Percentiles rank a stretch among this genome's conserved stretches.
phyloP scores from a whole-genome alignment of 2,888 invertebrate species.

The Synanthedon andrenaeformis region DNA sequence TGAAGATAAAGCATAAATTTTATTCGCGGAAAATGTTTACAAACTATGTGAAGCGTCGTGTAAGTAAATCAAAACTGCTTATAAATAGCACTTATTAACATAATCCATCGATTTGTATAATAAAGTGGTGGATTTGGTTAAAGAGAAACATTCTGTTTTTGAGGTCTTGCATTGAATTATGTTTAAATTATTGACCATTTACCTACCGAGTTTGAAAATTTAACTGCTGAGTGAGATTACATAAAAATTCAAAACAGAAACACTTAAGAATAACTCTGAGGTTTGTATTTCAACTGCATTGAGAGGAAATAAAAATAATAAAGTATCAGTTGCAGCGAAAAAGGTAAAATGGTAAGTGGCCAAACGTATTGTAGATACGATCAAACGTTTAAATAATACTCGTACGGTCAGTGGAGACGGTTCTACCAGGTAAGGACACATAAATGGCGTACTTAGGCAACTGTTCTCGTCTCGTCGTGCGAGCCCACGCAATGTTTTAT shows the following conservation, averaged over 20 bases:
- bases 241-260: too few relatives aligned
- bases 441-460: conserved; percentile 58
- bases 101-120: conserved; percentile 66
- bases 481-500: conserved; percentile 61
- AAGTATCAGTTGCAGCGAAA: neutral
- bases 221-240: conserved; percentile 9
- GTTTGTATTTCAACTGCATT: conserved; percentile 7
- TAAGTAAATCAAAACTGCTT: conserved; percentile 62
- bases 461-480: conserved; percentile 39
- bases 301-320: neutral
- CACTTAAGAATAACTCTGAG: conserved; percentile 13
- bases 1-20: conserved; percentile 51
- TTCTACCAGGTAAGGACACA: conserved; percentile 34
- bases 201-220: conserved; percentile 24
- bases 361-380: neutral
- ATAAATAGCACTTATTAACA: conserved; percentile 57
- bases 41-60: conserved; percentile 33
- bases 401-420: conserved; percentile 6
- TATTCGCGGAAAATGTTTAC: conserved; percentile 47
- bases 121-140: conserved; percentile 50
- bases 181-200: conserved; percentile 30
- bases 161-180: conserved; percentile 33
- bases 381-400: conserved; percentile 14
- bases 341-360: neutral
- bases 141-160: conserved; percentile 41